Evolutionary conservation across 2,113 vertebrate genomes (phyloP).

Genomic region (Fregetta grallaria): DNA sequence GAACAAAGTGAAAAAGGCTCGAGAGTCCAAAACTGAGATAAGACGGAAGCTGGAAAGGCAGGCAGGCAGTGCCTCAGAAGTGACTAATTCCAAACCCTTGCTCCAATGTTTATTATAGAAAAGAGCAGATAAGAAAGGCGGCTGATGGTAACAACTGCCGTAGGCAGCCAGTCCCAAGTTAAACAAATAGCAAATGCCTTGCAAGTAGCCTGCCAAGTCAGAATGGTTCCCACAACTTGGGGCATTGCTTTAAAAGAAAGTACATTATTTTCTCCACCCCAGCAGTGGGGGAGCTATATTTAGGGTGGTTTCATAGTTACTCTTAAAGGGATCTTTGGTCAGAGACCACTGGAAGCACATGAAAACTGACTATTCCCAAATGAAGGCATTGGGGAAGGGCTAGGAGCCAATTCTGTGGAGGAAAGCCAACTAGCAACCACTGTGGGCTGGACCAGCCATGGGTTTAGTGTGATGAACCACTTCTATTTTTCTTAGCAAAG

Average conservation of each 20-base stretch:
- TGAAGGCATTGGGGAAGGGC: not conserved
- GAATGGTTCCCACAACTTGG: conserved; percentile 3
- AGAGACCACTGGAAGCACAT: not conserved
- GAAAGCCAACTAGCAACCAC: not conserved
- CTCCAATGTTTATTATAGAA: conserved; percentile 46
- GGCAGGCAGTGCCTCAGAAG: conserved; percentile 4
- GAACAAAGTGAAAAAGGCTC: not conserved
- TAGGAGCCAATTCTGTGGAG: not conserved
- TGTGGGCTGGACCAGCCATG: not conserved
- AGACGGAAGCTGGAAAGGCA: not conserved
- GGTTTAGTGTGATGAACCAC: not conserved
- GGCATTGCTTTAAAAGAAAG: not conserved
- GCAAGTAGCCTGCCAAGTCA: conserved; percentile 5
- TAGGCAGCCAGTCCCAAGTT: conserved; percentile 15
- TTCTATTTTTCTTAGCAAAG: not conserved
- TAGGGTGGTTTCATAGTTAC: not conserved
- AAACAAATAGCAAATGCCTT: conserved; percentile 45
- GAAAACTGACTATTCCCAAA: not conserved
- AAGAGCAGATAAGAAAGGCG: conserved; percentile 45
- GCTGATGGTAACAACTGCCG: conserved; percentile 26
- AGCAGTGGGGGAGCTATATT: not conserved
- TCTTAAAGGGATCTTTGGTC: not conserved
- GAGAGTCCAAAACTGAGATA: not conserved
- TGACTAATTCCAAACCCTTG: conserved; percentile 28
- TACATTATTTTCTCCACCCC: not conserved